Evolutionary conservation across 2,888 invertebrate species (phyloP), one percentile per base, ranked within the genome.

Genomic region (Himalopsyche anomala): DNA sequence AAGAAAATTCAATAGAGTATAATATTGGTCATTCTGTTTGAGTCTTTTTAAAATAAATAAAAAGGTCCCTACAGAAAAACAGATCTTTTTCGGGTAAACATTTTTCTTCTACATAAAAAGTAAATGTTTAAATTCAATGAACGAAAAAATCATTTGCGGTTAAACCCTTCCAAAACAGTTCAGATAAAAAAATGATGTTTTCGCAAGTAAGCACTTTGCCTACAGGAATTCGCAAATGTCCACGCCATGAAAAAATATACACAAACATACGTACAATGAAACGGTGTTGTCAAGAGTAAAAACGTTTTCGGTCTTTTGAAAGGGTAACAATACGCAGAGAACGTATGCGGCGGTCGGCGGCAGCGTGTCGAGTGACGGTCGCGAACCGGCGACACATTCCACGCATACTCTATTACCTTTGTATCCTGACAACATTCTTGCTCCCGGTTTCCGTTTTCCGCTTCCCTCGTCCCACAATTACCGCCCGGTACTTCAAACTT

Each of bases 391-490:
- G 36, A 74, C 86, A 83, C 83, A 86, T 86, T 86, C 86, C 83
- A 42, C 51, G 86, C 80, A 86, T 86, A 86, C 86, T 86, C 81
- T 83, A 86, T 86, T 86, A 86, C 86, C 86, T 86, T 83, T 86
- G 86, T 86, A 69, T 82, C 81, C 84, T 69, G 83, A 40, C 80
- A 55, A 82, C 83, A 86, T 86, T 86, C 80, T 56, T 55, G 62
- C 45, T 79, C 36, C 80, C 51, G 38, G 74, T 74, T 85, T 80
- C 45, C 82, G 36, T 40, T 82, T 55, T 55, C 69, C 38, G 19
- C 79, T 36, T n/a, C n/a, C 36, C 74, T 12, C 74, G 36, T 36
- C 6, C 74, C 74, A 36, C 28, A 74, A 74, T 74, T 74, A 36
- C 36, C 74, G 12, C 74, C 74, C 38, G 74, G 74, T 19, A 74